Evolutionary conservation across 2,797 vertebrate genomes (phyloP).

Genomic region (Sternarchorhynchus goeldii): DNA sequence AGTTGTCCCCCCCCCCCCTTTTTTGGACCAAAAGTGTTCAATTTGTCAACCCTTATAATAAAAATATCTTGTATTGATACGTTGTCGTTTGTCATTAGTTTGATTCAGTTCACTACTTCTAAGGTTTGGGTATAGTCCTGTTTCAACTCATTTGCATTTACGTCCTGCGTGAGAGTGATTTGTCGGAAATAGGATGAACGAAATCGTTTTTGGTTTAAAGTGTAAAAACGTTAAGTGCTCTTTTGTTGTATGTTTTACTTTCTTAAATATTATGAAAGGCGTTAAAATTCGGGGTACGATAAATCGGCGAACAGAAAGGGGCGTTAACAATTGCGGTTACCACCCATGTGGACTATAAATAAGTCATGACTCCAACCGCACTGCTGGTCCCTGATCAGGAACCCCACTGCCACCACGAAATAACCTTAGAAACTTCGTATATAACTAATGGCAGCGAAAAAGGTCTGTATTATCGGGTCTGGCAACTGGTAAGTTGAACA

Average conservation of each 20-base stretch:
- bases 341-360: conserved; percentile 66
- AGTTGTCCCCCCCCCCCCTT: conserved; percentile 17
- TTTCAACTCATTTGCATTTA: no score
- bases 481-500: conserved; percentile 89
- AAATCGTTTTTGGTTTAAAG: no score
- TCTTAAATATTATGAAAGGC: no score
- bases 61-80: conserved; percentile 78
- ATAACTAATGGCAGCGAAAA: conserved; percentile 75
- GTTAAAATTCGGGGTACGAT: no score
- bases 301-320: conserved; percentile 24
- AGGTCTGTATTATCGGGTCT: conserved; percentile 90
- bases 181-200: no score
- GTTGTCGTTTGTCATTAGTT: background rate
- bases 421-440: conserved; percentile 45
- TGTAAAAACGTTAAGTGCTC: no score
- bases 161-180: no score
- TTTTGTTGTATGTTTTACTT: no score
- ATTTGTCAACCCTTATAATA: conserved; percentile 91
- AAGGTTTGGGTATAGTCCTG: no score
- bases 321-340: conserved; percentile 23
- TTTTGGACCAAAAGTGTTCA: conserved; percentile 82
- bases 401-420: conserved; percentile 42
- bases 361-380: conserved; percentile 13
- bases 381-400: background rate
- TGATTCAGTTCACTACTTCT: no score